phyloP scores from a whole-genome alignment of 2,113 vertebrate species.

The Phalacrocorax aristotelis region DNA sequence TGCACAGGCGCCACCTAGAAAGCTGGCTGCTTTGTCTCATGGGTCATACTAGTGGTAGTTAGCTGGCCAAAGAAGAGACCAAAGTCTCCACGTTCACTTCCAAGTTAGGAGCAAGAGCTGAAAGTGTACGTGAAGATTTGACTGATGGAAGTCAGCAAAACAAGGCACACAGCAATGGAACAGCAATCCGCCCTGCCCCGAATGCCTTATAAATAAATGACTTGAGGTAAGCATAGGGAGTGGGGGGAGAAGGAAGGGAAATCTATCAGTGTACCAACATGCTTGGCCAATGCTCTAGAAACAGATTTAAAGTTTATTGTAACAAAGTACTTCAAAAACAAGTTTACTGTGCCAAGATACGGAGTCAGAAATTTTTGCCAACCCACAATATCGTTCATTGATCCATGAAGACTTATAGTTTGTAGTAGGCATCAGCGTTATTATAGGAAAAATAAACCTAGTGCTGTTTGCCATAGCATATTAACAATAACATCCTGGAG shows the following conservation, averaged over 20 bases:
- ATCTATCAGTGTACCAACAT: not conserved
- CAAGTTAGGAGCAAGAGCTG: not conserved
- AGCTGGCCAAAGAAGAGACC: not conserved
- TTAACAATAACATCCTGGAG: not conserved
- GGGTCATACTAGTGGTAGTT: not conserved
- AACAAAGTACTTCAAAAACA: not conserved
- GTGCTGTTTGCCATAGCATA: not conserved
- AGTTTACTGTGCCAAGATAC: not conserved
- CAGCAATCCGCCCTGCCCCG: not conserved
- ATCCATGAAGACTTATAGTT: not conserved
- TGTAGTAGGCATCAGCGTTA: not conserved
- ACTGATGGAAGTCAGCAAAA: not conserved
- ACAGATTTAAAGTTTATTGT: not conserved
- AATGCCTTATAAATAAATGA: not conserved
- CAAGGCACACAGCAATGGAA: not conserved
- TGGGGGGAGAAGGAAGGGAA: no score
- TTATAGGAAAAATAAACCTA: not conserved
- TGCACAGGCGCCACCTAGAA: not conserved
- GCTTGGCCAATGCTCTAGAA: not conserved
- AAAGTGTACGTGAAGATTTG: not conserved
- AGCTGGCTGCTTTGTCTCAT: not conserved
- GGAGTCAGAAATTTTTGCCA: not conserved
- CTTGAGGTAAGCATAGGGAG: not conserved
- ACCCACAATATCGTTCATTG: not conserved
- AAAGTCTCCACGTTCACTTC: not conserved